Conservation (phyloP, 2,888 invertebrate genomes). For the Hypselothyrea guttata region DNA sequence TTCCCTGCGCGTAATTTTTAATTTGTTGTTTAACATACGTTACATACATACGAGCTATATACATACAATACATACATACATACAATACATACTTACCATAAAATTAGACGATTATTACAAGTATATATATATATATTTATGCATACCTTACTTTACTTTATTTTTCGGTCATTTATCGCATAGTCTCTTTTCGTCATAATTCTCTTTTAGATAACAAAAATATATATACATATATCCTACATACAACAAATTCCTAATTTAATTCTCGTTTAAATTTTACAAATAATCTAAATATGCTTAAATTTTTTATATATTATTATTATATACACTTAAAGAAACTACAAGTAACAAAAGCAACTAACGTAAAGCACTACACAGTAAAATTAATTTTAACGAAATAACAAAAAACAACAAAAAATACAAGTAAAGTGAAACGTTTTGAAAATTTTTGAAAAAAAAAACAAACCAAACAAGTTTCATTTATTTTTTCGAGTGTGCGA, state of each 20-base stretch:
- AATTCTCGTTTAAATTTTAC: conserved; percentile 68
- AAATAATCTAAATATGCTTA: conserved; percentile 59
- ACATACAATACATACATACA: conserved; percentile 47
- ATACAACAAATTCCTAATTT: conserved; percentile 71
- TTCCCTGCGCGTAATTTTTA: conserved; percentile 62
- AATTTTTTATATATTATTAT: conserved; percentile 65
- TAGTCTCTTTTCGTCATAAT: conserved; percentile 61
- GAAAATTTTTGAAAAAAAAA: conserved; percentile 42
- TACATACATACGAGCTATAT: conserved; percentile 17
- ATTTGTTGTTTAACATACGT: conserved; percentile 60
- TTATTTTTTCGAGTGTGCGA: conserved; percentile 49
- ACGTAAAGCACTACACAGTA: conserved; percentile 63
- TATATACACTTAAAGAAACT: conserved; percentile 55
- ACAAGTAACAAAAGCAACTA: conserved; percentile 54
- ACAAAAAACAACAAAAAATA: conserved; percentile 45
- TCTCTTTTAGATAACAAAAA: conserved; percentile 31
- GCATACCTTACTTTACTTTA: conserved; percentile 71
- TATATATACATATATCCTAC: conserved; percentile 43
- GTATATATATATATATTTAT: conserved; percentile 47
- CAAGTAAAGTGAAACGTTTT: conserved; percentile 55
- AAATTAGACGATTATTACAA: conserved; percentile 23
- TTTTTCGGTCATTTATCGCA: conserved; percentile 76
- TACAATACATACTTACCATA: conserved; percentile 34
- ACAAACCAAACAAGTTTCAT: conserved; percentile 37
- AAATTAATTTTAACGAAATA: conserved; percentile 51